These are phyloP conservation scores for Thumatha senex DNA, from an alignment of 2,888 invertebrate species.

Conservation along the genomic window DNA sequence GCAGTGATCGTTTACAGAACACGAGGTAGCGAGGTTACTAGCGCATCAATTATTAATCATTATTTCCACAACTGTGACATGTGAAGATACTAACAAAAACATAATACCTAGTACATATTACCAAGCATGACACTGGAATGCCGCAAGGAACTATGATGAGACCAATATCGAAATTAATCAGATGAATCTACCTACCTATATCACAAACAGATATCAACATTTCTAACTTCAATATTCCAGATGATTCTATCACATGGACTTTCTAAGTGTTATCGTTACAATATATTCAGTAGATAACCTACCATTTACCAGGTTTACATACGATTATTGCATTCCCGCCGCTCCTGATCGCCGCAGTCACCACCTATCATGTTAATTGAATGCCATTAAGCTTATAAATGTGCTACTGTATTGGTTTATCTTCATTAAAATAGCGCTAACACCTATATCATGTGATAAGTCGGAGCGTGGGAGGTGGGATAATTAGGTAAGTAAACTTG, in stretches of 20 bases:
- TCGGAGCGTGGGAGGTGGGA: conserved; percentile 24
- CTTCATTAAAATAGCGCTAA: conserved; percentile 35
- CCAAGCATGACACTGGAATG: no score
- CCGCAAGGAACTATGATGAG: no score
- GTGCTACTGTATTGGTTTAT: conserved; percentile 17
- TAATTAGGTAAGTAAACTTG: conserved; percentile 21
- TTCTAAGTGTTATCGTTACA: conserved; percentile 27
- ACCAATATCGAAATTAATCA: no score
- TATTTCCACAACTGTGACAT: no score
- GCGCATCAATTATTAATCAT: no score
- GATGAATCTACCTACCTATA: no score
- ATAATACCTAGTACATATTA: no score
- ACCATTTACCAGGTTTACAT: conserved; percentile 30
- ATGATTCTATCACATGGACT: conserved; percentile 1
- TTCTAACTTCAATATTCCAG: conserved; percentile 6
- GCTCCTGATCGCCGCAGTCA: conserved; percentile 17
- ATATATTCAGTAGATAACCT: conserved; percentile 20
- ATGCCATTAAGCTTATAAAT: conserved; percentile 45
- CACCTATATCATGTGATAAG: conserved; percentile 35
- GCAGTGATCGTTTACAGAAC: no score
- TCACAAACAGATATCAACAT: background rate
- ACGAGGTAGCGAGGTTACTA: no score
- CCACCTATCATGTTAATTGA: conserved; percentile 53
- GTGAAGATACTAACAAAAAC: no score
- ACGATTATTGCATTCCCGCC: conserved; percentile 29